A percentile compares a stretch with the other conserved stretches of the same genome.
Conservation (phyloP, 2,797 vertebrate genomes). For the Anguilla pacifica region DNA sequence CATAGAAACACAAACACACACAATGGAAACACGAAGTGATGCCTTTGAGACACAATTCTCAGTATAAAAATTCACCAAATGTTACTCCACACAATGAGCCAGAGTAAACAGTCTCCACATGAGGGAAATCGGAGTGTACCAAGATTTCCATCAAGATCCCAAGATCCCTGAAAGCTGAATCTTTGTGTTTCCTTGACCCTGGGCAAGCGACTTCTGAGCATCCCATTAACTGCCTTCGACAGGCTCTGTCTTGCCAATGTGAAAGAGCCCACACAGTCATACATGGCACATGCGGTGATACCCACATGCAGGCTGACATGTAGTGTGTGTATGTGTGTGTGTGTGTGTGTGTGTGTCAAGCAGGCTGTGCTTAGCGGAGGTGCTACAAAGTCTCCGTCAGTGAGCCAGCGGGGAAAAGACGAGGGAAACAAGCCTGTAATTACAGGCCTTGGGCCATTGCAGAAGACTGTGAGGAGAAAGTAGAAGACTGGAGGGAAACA, state of each 20-base stretch:
- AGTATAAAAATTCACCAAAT: not conserved
- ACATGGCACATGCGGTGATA: not conserved
- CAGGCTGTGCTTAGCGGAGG: conserved; percentile 1
- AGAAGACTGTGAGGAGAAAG: conserved; percentile 16
- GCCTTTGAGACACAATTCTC: not conserved
- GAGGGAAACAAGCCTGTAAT: conserved; percentile 59
- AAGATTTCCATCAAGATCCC: too few species aligned
- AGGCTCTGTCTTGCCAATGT: not conserved
- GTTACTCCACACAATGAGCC: not conserved
- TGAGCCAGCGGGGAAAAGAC: conserved; percentile 47
- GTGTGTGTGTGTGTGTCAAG: not conserved
- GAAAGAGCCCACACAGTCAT: not conserved
- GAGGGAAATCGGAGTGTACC: not conserved
- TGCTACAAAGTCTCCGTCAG: conserved; percentile 38
- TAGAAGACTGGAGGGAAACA: not conserved
- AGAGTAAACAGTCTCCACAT: not conserved
- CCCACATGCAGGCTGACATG: not conserved
- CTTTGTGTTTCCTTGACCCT: not conserved
- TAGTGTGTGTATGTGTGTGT: not conserved
- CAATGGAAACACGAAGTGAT: conserved; percentile 8
- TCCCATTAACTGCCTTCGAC: not conserved
- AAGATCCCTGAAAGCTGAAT: not conserved
- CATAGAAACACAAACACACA: conserved; percentile 28
- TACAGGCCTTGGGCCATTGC: conserved; percentile 59
- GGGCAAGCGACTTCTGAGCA: not conserved